These are phyloP conservation scores for Ormyrus pomaceus DNA, from an alignment of 2,888 invertebrate species.

Conservation along the genomic window DNA sequence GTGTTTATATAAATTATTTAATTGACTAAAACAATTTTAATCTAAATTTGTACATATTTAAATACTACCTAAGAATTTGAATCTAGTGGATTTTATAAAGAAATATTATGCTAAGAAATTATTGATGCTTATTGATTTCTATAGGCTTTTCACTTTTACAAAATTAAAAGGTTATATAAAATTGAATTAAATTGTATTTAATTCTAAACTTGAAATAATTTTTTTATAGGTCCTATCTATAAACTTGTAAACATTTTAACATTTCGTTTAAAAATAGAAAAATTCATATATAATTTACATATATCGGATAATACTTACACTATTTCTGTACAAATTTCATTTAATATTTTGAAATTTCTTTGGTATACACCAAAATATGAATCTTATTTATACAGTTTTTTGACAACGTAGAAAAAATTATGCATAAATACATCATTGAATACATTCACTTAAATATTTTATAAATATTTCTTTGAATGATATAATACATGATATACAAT, in stretches of 20 bases:
- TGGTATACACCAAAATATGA: constrained; percentile 36
- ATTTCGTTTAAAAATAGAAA: constrained; percentile 20
- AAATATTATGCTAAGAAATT: background rate
- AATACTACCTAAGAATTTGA: constrained; percentile 20
- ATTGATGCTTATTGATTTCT: background rate
- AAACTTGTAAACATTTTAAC: background rate
- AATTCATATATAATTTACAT: constrained; percentile 34
- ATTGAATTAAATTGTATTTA: background rate
- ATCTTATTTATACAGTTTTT: constrained; percentile 25
- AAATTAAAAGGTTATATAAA: background rate
- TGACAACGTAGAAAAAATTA: constrained; percentile 16
- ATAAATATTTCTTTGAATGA: too few species aligned
- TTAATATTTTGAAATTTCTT: constrained; percentile 41
- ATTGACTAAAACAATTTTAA: background rate
- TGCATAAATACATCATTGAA: constrained; percentile 47
- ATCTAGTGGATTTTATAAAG: constrained; percentile 8
- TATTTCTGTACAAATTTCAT: constrained; percentile 13
- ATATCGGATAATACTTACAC: constrained; percentile 11
- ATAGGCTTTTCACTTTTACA: background rate
- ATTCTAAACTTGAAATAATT: constrained; percentile 30
- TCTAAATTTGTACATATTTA: constrained; percentile 1
- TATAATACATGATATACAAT: too few species aligned
- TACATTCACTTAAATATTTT: too few species aligned
- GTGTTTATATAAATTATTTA: constrained; percentile 14
- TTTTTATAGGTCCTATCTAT: background rate